phyloP scores from a whole-genome alignment of 2,113 vertebrate species.

The Tetraodon nigroviridis region DNA sequence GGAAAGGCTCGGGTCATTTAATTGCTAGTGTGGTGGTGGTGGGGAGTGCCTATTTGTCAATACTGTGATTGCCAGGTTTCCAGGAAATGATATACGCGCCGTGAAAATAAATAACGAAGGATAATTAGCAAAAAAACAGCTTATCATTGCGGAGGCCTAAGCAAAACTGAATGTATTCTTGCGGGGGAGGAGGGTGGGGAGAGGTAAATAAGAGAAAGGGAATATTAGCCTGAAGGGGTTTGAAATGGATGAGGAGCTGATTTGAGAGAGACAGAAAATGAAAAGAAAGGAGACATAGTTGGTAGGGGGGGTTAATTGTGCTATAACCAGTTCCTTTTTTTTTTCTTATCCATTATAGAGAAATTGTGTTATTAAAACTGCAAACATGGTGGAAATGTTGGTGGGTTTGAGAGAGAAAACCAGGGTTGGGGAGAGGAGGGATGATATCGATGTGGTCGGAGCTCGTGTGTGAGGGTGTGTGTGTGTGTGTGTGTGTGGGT shows the following conservation, averaged over 20 bases:
- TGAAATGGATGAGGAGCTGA: constrained; percentile 19
- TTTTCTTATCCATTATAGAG: neutral
- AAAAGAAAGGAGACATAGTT: constrained; percentile 18
- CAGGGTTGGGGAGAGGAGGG: constrained; percentile 4
- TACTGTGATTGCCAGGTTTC: constrained; percentile 29
- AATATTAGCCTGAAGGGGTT: constrained; percentile 15
- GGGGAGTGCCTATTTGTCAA: constrained; percentile 25
- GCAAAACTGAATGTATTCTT: constrained; percentile 17
- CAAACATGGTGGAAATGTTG: neutral
- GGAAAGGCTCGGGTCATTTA: constrained; percentile 5
- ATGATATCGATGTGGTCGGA: constrained; percentile 47
- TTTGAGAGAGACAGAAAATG: constrained; percentile 13
- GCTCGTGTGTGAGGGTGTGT: neutral
- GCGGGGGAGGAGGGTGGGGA: neutral
- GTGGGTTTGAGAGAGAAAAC: constrained; percentile 4
- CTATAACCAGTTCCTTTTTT: neutral
- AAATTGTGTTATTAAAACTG: neutral
- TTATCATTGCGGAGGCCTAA: constrained; percentile 12
- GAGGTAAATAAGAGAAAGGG: constrained; percentile 25
- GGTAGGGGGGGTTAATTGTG: constrained; percentile 7
- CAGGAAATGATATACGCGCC: constrained; percentile 21
- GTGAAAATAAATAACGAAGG: constrained; percentile 30
- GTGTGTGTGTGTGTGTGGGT: neutral
- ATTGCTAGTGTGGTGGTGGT: constrained; percentile 1
- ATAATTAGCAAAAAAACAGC: constrained; percentile 39